Base-by-base conservation (phyloP, 1,140 invertebrate genomes). In the Aphelenchoides fujianensis region DNA sequence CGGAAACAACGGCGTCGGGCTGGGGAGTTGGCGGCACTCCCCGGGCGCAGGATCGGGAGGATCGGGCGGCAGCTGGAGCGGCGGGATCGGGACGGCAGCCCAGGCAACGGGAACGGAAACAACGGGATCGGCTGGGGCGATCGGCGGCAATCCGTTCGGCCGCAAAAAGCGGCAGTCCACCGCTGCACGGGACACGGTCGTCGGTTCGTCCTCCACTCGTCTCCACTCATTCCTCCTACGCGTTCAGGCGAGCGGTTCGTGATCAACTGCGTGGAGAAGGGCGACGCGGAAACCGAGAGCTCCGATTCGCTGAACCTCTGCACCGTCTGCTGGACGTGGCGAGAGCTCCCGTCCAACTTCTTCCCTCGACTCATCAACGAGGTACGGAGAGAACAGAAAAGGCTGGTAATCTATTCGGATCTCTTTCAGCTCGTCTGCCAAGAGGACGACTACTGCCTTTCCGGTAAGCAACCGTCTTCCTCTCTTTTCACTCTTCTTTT, bases 281-380 rank as follows among this genome's bases (percentile, higher is more conserved):
- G 75, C 19, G 75, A 77, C n/a, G 23, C 68, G n/a, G 75, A 77
- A 32, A 74, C 36, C 52, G 75, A 77, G 7, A 48, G 71, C 1
- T 55, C 76, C 9, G 75, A 77, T 23, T 79, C 59, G 34, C 41
- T 77, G 1, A 77, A 78, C 35, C 23, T 77, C 3, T 77, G 75
- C 52, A 77, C 75, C 7, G 71, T 67, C n/a, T 77, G 75, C 41
- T 77, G 75, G 75, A 74, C 72, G 12, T 74, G 72, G 72, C 68
- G 73, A 3, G 68, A 76, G 53, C 61, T 77, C 7, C 71, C 76
- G n/a, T 64, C 68, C 28, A 74, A 77, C 54, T 77, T 78, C 23
- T 77, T 77, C 30, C 75, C 75, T 2, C 63, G 75, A 5, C 37
- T 77, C 7, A 69, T 77, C 7, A 77, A 77, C 52, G 75, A 77